Base-by-base conservation (phyloP, 2,888 invertebrate species). In the Flexamia atlantica region DNA sequence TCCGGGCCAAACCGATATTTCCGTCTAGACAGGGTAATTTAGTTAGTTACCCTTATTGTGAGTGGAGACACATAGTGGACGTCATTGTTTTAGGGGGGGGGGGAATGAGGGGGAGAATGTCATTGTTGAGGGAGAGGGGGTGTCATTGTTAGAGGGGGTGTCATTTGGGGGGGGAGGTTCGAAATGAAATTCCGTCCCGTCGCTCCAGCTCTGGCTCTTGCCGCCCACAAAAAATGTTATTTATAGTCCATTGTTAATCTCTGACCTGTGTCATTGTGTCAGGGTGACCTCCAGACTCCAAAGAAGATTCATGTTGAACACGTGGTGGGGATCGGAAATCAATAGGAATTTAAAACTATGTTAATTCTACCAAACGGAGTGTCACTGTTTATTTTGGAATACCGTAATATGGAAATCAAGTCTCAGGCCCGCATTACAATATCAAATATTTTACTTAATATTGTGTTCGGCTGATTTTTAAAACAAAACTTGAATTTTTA, bases 201-300 rank as follows among this genome's bases (percentile, higher is more conserved):
- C 5, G 32, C 68, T 30, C 0, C 40, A 5, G 64, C 14, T 14
- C n/a, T 28, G 64, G 14, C 28, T 9, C 53, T 7, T 23, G n/a
- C 40, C 36, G 40, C 70, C 70, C 40, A 70, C 70, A 36, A 70
- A 70, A 68, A 70, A 70, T 20, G n/a, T 68, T 40, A 70, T 70
- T 23, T 70, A 70, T 40, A 9, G 70, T 40, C 70, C 40, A 70
- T 70, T 70, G 70, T 70, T 70, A 70, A 70, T 70, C 40, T 70
- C 70, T 10, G 70, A 70, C 70, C 64, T 17, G 64, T 30, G 64
- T 64, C 64, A 64, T 28, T 64, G 64, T 23, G 46, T 17, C 46
- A 9, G 36, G 10, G 46, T 53, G 23, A 53, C 53, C 53, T 53
- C 53, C 5, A 17, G 4, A 23, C 53, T 53, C 20, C 20, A 3